Evolutionary conservation across 2,797 vertebrate species (phyloP), one percentile per base, ranked within the genome.

Genomic region (Acanthurus leucopareius): DNA sequence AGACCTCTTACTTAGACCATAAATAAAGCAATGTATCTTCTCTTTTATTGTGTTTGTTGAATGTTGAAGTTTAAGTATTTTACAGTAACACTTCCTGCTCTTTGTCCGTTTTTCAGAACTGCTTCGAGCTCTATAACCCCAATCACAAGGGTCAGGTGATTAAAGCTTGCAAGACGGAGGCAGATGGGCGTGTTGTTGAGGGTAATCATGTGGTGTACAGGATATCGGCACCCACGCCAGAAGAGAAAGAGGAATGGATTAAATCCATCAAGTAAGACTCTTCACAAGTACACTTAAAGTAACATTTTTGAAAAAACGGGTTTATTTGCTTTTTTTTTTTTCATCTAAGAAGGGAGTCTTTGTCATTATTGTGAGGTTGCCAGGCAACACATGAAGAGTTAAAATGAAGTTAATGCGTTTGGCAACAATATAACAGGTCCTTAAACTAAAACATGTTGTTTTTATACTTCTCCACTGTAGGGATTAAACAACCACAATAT

Each of bases 201-300:
- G 98, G 98, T 49, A 99, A 99, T 92, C 98, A 99, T 0, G 97
- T 98, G 14, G 98, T 99, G 60, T 99, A 99, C 80, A 96, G 97
- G 85, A 99, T 99, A 96, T 99, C 97, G 0, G 98, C 98, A 0
- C 98, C 98, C 0, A 98, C 98, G 42, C 97, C 97, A 0, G 98
- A 99, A 82, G 98, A 99, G 90, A 99, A 98, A 85, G 98, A 99
- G 28, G 98, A 99, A 88, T 99, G 98, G 98, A 99, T 99, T 88
- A 99, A 99, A 89, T 99, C 97, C 61, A 99, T 99, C 89, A 98
- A 97, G 98, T 99, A 95, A 96, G 97, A 85, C 68, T 35, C 38
- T 32, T 48, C 9, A 14, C 42, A 17, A 28, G 1, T 3, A 15
- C 51, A 59, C 60, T n/a, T 40, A 8, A 15, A 38, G 42, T 28